phyloP scores from a whole-genome alignment of 2,113 vertebrate species.

The Crotalus viridis region DNA sequence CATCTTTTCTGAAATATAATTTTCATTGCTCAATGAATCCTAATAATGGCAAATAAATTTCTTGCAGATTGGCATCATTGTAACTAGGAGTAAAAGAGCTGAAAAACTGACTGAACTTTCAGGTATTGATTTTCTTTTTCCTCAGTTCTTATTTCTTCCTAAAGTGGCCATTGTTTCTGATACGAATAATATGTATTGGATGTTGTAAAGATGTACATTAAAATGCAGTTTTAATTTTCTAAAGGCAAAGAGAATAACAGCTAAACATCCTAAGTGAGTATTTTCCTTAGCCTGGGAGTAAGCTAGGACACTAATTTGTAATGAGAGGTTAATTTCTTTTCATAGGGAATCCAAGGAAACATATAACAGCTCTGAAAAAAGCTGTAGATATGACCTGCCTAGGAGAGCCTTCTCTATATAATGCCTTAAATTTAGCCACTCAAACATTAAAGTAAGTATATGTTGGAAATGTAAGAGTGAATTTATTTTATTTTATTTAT shows the following conservation, averaged over 20 bases:
- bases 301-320: background rate
- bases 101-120: constrained; percentile 95
- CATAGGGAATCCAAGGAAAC: constrained; percentile 91
- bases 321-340: constrained; percentile 37
- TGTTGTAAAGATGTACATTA: background rate
- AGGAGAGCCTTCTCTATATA: constrained; percentile 95
- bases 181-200: background rate
- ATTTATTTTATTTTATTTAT: background rate
- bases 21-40: background rate
- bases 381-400: constrained; percentile 84
- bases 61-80: constrained; percentile 88
- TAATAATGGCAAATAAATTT: background rate
- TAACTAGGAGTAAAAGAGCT: constrained; percentile 93
- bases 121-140: constrained; percentile 71
- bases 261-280: too few relatives aligned
- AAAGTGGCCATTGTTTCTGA: background rate
- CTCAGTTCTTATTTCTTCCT: background rate
- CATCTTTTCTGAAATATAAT: background rate
- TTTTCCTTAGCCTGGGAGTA: background rate
- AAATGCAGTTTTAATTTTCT: background rate
- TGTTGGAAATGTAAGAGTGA: background rate
- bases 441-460: constrained; percentile 89
- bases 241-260: background rate
- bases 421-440: constrained; percentile 88
- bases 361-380: constrained; percentile 85